Percentiles rank a stretch among this genome's conserved stretches.
Conservation (phyloP, 2,797 vertebrate genomes). For the Nannoperca australis region DNA sequence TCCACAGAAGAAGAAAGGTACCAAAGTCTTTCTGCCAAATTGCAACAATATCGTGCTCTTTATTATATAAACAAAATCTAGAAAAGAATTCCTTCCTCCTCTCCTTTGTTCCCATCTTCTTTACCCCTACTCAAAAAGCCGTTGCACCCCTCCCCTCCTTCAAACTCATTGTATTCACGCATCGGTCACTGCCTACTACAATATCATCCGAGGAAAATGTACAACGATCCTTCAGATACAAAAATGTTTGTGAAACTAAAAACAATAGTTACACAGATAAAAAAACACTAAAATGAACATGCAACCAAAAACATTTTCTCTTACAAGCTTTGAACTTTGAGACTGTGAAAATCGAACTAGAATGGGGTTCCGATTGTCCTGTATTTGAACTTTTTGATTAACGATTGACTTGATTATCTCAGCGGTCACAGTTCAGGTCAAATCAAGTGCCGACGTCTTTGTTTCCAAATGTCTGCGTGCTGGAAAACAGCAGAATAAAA, state of each 20-base stretch:
- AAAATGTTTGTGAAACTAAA: constrained; percentile 36
- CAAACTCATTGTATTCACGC: constrained; percentile 6
- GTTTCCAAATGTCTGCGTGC: constrained; percentile 34
- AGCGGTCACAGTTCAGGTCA: constrained; percentile 81
- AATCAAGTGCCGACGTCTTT: constrained; percentile 52
- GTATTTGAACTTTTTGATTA: constrained; percentile 41
- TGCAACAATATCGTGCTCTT: constrained; percentile 61
- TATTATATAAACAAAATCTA: constrained; percentile 54
- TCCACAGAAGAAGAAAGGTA: constrained; percentile 55
- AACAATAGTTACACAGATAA: constrained; percentile 39
- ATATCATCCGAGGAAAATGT: constrained; percentile 41
- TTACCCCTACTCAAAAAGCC: neutral
- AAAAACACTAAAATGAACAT: constrained; percentile 31
- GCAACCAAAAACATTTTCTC: constrained; percentile 31
- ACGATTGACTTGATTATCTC: constrained; percentile 61
- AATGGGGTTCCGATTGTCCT: constrained; percentile 73
- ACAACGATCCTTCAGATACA: constrained; percentile 41
- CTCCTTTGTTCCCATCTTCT: constrained; percentile 27
- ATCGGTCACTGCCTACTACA: constrained; percentile 22
- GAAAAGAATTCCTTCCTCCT: neutral
- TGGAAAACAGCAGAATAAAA: constrained; percentile 37
- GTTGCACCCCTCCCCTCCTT: neutral
- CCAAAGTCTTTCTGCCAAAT: constrained; percentile 61
- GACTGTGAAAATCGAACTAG: constrained; percentile 29
- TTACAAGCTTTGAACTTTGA: constrained; percentile 37